phyloP scores from a whole-genome alignment of 1,140 invertebrate genomes.

The Habropoda laboriosa region DNA sequence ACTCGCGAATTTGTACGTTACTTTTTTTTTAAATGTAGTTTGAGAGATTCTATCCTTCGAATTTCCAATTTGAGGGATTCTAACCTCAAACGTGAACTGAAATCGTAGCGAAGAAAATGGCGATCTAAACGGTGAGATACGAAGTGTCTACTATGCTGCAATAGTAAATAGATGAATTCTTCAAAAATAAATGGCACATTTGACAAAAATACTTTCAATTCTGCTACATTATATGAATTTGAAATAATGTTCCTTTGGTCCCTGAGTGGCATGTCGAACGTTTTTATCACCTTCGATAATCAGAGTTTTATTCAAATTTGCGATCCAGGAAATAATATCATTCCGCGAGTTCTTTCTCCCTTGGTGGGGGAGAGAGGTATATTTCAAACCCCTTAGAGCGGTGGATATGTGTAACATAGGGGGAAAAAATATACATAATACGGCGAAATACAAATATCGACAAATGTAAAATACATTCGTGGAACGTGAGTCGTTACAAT shows the following conservation, averaged over 20 bases:
- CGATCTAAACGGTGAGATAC: too few relatives aligned
- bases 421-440: constrained; percentile 8
- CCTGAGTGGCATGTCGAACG: constrained; percentile 11
- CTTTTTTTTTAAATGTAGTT: too few relatives aligned
- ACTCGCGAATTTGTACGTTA: background rate
- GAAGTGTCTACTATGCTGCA: too few relatives aligned
- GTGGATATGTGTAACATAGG: background rate
- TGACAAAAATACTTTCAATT: too few relatives aligned
- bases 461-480: constrained; percentile 32
- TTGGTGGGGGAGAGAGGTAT: background rate
- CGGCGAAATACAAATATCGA: constrained; percentile 35
- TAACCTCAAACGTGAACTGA: too few relatives aligned
- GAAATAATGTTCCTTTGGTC: too few relatives aligned
- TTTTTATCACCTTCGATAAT: constrained; percentile 20
- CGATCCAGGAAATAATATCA: constrained; percentile 14
- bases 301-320: constrained; percentile 25
- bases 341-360: constrained; percentile 6
- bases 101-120: too few relatives aligned
- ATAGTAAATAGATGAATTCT: too few relatives aligned
- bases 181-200: too few relatives aligned
- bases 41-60: too few relatives aligned
- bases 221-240: too few relatives aligned
- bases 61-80: too few relatives aligned
- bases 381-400: constrained; percentile 24
- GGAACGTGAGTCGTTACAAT: constrained; percentile 36